Evolutionary conservation across 1,140 invertebrate genomes (phyloP).

Genomic region (Bombus breviceps): DNA sequence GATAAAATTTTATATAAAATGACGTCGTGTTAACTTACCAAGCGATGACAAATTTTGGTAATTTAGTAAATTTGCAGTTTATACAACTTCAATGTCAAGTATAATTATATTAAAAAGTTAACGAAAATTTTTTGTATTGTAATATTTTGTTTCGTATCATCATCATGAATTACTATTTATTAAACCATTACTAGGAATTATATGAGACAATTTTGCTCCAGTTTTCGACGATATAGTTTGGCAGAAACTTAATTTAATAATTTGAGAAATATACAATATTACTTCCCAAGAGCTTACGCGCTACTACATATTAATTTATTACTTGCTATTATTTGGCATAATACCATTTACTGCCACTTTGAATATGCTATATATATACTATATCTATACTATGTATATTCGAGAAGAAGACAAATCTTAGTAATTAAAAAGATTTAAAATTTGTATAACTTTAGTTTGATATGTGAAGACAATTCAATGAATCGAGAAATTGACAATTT

Average conservation of each 20-base stretch:
- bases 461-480: neutral
- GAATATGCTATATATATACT: no score
- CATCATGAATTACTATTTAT: neutral
- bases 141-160: neutral
- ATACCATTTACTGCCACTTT: neutral
- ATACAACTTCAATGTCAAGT: no score
- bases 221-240: neutral
- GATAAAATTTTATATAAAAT: neutral
- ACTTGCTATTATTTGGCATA: neutral
- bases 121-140: no score
- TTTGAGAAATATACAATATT: neutral
- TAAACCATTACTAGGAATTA: neutral
- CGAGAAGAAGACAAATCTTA: neutral
- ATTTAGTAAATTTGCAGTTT: neutral
- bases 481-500: neutral
- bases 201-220: neutral
- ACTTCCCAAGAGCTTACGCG: neutral
- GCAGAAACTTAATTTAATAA: neutral
- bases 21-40: no score
- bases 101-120: no score
- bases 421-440: neutral
- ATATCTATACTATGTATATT: no score
- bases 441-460: no score
- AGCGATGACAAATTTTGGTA: neutral
- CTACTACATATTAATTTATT: no score